Percentiles rank a stretch among this genome's conserved stretches.
phyloP scores from a whole-genome alignment of 1,140 invertebrate genomes.

The Cyclina sinensis region DNA sequence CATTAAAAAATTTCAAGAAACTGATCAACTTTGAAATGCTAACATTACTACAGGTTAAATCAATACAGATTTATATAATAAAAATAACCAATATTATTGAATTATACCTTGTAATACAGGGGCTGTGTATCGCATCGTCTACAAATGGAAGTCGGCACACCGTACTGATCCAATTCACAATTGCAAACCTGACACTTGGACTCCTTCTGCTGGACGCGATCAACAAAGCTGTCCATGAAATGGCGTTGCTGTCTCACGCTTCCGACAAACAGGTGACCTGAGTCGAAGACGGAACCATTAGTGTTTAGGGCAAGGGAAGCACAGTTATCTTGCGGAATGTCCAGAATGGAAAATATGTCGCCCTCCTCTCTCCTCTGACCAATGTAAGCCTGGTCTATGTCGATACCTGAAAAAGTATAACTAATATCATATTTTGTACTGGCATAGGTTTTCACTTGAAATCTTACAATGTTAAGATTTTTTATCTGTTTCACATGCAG shows the following conservation, averaged over 20 bases:
- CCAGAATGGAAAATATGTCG: constrained; percentile 91
- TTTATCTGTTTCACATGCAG: no score
- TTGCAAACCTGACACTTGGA: constrained; percentile 91
- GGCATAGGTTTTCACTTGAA: no score
- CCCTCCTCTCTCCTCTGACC: constrained; percentile 89
- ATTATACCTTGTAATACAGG: constrained; percentile 19
- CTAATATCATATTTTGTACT: no score
- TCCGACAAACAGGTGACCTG: constrained; percentile 67
- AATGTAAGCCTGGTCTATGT: constrained; percentile 89
- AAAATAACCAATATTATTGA: background rate
- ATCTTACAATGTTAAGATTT: no score
- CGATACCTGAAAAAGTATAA: constrained; percentile 89
- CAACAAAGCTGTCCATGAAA: constrained; percentile 91
- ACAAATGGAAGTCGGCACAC: constrained; percentile 86
- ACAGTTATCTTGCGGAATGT: constrained; percentile 92
- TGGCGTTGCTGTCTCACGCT: constrained; percentile 88
- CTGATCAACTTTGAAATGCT: no score
- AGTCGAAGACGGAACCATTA: constrained; percentile 90
- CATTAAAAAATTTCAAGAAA: no score
- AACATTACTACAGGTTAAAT: no score
- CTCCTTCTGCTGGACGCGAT: constrained; percentile 89
- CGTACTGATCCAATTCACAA: constrained; percentile 88
- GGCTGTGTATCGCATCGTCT: constrained; percentile 77
- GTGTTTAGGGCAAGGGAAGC: constrained; percentile 93
- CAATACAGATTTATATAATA: background rate